Evolutionary conservation across 2,797 vertebrate species (phyloP), one percentile per base, ranked within the genome.

Genomic region (Oryzias dopingdopingensis): DNA sequence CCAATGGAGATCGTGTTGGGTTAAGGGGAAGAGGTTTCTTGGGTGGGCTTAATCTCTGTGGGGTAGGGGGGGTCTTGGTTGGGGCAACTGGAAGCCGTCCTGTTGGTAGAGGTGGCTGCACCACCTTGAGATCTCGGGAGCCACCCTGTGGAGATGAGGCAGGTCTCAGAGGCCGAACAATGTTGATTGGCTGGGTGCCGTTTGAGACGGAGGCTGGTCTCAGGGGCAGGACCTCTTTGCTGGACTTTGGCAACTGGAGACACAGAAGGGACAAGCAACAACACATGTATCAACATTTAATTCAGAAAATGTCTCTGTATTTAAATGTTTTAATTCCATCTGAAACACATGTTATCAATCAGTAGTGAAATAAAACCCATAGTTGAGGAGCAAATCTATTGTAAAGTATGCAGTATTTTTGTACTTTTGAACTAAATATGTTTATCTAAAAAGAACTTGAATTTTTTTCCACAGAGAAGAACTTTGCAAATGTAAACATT

Each of bases 1-100:
- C 94, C 93, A 90, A 72, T 0, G 92, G 90, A n/a, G 83, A 89
- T 53, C 92, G 84, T 20, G 88, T 70, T 0, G 95, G 95, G 74
- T 92, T 94, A 60, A 91, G 89, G 6, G 93, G 93, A 41, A 94
- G 91, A 10, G 94, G 92, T 32, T 92, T 94, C 87, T 84, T 94
- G 0, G 94, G 93, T 0, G 95, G 91, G 0, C 86, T 92, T 14
- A 94, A 88, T 67, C 93, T 93, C 62, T 80, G 83, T 13, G 77
- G 57, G 7, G 52, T 37, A 0, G 50, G 4, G 0, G 86, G 67
- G 0, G 62, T 66, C 70, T 86, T 92, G 26, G 73, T 12, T 0
- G 87, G 82, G 0, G 77, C 61, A 1, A 59, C 32, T 4, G 90
- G 86, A 0, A 85, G 84, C 51, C 80, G 92, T 63, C 74, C 65